Evolutionary conservation across 1,140 invertebrate species (phyloP).

Genomic region (Stegodyphus dumicola): DNA sequence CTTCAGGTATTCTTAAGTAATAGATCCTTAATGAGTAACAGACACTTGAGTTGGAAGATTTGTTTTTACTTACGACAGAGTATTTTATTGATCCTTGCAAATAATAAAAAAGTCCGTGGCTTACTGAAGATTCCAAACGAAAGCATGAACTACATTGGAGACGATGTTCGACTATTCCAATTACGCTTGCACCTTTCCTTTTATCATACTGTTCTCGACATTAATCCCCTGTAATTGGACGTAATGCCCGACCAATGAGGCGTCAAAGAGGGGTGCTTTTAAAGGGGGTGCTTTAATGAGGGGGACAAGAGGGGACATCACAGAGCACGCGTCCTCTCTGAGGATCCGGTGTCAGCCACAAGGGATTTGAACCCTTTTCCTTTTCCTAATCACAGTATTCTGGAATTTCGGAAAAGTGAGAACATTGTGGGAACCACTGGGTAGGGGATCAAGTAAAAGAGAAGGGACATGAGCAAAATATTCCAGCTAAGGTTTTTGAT

Average conservation of each 20-base stretch:
- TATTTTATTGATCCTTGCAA: too few species aligned
- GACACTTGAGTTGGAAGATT: too few species aligned
- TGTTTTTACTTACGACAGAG: too few species aligned
- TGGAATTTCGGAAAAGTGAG: not conserved
- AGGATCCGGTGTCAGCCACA: constrained; percentile 34
- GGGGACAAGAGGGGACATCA: constrained; percentile 40
- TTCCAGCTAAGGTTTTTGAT: too few species aligned
- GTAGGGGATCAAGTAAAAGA: too few species aligned
- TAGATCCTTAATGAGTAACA: too few species aligned
- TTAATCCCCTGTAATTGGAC: constrained; percentile 57
- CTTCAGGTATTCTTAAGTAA: too few species aligned
- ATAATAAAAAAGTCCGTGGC: not conserved
- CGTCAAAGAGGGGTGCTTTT: constrained; percentile 42
- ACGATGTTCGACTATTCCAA: constrained; percentile 58
- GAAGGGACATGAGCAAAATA: too few species aligned
- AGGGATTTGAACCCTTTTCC: constrained; percentile 35
- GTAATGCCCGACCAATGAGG: constrained; percentile 58
- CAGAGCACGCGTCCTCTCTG: constrained; percentile 15
- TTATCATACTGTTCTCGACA: constrained; percentile 30
- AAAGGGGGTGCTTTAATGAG: constrained; percentile 45
- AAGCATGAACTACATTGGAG: constrained; percentile 5
- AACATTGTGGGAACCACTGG: not conserved
- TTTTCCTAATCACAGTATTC: constrained; percentile 20
- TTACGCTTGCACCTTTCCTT: constrained; percentile 22
- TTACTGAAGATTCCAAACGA: not conserved